Percentiles rank a stretch among this genome's conserved stretches.
phyloP scores from a whole-genome alignment of 1,140 invertebrate genomes.

The Plutomurus gul region DNA sequence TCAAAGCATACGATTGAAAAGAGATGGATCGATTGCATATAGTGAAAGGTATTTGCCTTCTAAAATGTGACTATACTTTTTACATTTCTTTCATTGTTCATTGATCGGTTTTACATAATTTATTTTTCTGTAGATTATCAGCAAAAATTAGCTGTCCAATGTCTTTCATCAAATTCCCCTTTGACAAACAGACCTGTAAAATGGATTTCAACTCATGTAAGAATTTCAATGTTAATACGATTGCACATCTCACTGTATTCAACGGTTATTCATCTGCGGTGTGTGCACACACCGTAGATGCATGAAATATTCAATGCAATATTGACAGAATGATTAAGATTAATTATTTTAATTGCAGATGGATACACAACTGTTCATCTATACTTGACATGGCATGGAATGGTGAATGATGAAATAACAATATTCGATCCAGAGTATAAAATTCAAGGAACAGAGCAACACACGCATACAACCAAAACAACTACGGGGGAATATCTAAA shows the following conservation, averaged over 20 bases:
- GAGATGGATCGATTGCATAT: slow-evolving; percentile 34
- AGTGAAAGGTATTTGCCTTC: slow-evolving; percentile 40
- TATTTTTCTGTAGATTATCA: slow-evolving; percentile 8
- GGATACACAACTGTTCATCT: slow-evolving; percentile 40
- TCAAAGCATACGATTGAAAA: not conserved
- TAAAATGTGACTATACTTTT: no score
- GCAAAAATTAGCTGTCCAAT: slow-evolving; percentile 40
- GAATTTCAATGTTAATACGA: not conserved
- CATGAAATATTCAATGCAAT: not conserved
- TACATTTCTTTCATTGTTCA: not conserved
- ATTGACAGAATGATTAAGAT: not conserved
- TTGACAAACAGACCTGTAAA: slow-evolving; percentile 42
- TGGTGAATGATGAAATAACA: slow-evolving; percentile 27
- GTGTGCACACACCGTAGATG: no score
- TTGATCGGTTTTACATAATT: not conserved
- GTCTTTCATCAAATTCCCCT: slow-evolving; percentile 45
- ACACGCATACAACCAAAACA: not conserved
- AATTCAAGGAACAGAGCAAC: slow-evolving; percentile 21
- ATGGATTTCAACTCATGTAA: slow-evolving; percentile 46
- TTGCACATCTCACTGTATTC: no score
- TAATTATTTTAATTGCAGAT: slow-evolving; percentile 26
- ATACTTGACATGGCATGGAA: slow-evolving; percentile 46
- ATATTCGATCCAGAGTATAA: slow-evolving; percentile 41
- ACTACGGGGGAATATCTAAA: slow-evolving; percentile 27
- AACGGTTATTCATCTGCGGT: no score